These are phyloP conservation scores for Sebastes vulpes DNA, from an alignment of 2,797 vertebrate genomes.

Conservation along the genomic window DNA sequence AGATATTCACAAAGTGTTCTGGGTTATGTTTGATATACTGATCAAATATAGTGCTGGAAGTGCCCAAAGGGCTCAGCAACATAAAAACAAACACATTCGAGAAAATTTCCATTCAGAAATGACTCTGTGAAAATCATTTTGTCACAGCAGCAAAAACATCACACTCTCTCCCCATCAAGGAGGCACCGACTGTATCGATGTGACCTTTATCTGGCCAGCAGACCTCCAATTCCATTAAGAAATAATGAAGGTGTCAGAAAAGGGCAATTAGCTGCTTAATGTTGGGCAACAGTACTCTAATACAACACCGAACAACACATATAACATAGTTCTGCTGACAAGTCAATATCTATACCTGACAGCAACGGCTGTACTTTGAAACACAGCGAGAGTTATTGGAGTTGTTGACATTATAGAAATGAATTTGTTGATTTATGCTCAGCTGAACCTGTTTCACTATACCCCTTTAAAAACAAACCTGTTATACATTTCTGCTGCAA, in stretches of 20 bases:
- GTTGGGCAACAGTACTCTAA: conserved; percentile 77
- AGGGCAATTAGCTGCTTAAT: conserved; percentile 86
- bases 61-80: conserved; percentile 1
- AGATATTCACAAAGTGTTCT: neutral
- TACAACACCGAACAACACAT: conserved; percentile 10
- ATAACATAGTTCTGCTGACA: conserved; percentile 72
- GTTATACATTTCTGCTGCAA: neutral
- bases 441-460: neutral
- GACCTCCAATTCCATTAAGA: conserved; percentile 77
- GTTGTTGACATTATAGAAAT: conserved; percentile 25
- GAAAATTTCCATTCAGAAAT: conserved; percentile 26
- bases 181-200: conserved; percentile 51
- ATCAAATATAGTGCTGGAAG: conserved; percentile 35
- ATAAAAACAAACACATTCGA: conserved; percentile 27
- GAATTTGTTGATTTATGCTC: conserved; percentile 23
- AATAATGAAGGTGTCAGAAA: conserved; percentile 85
- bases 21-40: conserved; percentile 18
- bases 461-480: conserved; percentile 4
- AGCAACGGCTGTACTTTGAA: conserved; percentile 25
- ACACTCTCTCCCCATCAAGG: conserved; percentile 49
- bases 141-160: conserved; percentile 58
- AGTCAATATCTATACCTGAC: conserved; percentile 68
- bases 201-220: conserved; percentile 77
- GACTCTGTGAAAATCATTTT: conserved; percentile 59
- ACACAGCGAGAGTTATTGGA: neutral